Evolutionary conservation across 2,797 vertebrate genomes (phyloP).

Genomic region (Phyllotis vaccarum): DNA sequence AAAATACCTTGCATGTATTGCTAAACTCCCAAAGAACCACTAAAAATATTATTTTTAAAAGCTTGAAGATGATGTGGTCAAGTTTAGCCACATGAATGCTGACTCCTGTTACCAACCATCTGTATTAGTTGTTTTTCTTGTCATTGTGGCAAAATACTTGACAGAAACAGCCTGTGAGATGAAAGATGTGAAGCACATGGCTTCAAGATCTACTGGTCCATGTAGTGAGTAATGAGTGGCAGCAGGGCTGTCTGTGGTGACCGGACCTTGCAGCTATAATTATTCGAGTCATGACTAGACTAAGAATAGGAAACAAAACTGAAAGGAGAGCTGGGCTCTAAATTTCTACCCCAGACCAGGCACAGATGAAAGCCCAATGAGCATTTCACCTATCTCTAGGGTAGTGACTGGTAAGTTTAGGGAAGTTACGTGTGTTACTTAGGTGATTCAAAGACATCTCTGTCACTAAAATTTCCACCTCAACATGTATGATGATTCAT

Average conservation of each 20-base stretch:
- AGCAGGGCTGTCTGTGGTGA: neutral
- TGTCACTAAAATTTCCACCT: no score
- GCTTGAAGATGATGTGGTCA: neutral
- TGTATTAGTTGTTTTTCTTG: neutral
- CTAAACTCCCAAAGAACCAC: neutral
- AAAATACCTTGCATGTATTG: neutral
- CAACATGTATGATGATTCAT: neutral
- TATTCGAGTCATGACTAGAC: neutral
- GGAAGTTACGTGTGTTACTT: no score
- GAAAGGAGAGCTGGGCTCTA: no score
- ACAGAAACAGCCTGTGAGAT: neutral
- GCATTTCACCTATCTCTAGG: no score
- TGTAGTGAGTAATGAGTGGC: neutral
- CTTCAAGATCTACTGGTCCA: no score
- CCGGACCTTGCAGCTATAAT: neutral
- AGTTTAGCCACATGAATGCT: neutral
- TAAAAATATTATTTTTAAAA: neutral
- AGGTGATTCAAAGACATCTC: neutral
- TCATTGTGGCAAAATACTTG: neutral
- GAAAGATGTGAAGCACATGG: no score
- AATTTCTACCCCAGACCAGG: no score
- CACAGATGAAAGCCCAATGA: neutral
- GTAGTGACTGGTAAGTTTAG: neutral
- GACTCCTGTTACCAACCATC: neutral
- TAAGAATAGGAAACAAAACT: neutral